Conservation (phyloP, 1,140 invertebrate species). For the Pectinophora gossypiella region DNA sequence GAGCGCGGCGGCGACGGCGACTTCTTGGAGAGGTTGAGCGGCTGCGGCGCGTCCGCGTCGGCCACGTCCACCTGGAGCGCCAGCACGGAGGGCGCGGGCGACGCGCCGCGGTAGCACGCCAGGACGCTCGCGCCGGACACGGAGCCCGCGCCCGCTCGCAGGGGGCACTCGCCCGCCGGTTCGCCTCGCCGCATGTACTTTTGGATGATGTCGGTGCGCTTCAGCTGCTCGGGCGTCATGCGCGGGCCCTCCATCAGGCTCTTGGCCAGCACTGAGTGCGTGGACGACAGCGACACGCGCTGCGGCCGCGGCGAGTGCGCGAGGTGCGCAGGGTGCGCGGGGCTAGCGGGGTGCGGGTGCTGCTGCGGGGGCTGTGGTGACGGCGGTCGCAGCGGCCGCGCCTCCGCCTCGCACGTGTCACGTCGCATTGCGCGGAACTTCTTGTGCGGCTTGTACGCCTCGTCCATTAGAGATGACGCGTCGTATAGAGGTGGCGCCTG, state of each 20-base stretch:
- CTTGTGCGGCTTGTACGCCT: conserved; percentile 96
- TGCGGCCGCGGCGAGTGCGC: conserved; percentile 64
- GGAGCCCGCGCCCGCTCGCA: conserved; percentile 35
- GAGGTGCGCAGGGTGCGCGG: conserved; percentile 72
- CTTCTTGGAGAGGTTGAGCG: conserved; percentile 92
- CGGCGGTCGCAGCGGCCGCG: conserved; percentile 37
- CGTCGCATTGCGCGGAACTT: conserved; percentile 91
- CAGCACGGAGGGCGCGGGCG: conserved; percentile 67
- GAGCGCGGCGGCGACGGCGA: conserved; percentile 82
- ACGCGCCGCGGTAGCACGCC: conserved; percentile 61
- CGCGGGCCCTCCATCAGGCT: conserved; percentile 91
- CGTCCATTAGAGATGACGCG: conserved; percentile 93
- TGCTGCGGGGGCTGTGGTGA: conserved; percentile 65
- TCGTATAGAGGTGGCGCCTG: conserved; percentile 93
- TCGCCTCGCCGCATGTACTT: conserved; percentile 90
- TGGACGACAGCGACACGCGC: conserved; percentile 81
- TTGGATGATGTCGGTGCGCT: conserved; percentile 91
- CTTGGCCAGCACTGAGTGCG: conserved; percentile 90
- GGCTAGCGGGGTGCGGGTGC: conserved; percentile 64
- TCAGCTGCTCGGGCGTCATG: conserved; percentile 92
- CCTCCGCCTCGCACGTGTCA: conserved; percentile 86
- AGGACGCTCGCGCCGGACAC: conserved; percentile 42
- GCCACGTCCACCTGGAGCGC: conserved; percentile 88
- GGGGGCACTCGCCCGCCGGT: conserved; percentile 37
- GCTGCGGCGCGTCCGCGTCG: conserved; percentile 87